Evolutionary conservation across 2,797 vertebrate species (phyloP).

Genomic region (Leptodactylus fallax): DNA sequence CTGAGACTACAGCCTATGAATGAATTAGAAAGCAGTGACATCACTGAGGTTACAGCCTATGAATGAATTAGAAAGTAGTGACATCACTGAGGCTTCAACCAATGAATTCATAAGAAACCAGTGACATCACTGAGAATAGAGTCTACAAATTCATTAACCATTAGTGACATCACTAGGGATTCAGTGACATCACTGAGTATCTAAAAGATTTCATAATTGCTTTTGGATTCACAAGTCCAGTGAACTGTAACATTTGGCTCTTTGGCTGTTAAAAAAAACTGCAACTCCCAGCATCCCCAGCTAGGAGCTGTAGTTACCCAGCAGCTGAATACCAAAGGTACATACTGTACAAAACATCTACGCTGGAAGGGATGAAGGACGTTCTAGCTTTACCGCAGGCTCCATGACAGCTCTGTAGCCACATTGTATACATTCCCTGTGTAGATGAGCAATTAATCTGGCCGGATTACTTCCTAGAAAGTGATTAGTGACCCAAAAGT

Average conservation of each 20-base stretch:
- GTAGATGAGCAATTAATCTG: slow-evolving; percentile 23
- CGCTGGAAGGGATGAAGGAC: background rate
- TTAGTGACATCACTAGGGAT: too few species aligned
- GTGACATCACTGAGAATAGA: background rate
- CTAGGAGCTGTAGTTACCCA: background rate
- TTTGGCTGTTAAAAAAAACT: too few species aligned
- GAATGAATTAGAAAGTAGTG: background rate
- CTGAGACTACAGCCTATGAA: background rate
- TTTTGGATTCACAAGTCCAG: background rate
- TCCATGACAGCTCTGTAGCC: background rate
- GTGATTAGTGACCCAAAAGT: slow-evolving; percentile 42
- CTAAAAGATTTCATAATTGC: too few species aligned
- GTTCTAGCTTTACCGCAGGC: background rate
- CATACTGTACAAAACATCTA: background rate
- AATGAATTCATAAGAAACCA: background rate
- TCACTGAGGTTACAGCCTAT: background rate
- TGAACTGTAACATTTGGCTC: too few species aligned
- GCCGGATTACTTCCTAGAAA: slow-evolving; percentile 27
- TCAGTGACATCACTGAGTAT: too few species aligned
- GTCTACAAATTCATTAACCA: too few species aligned
- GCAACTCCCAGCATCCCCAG: too few species aligned
- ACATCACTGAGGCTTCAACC: background rate
- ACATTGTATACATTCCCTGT: background rate
- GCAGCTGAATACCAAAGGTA: background rate
- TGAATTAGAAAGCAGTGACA: background rate